phyloP scores from a whole-genome alignment of 2,797 vertebrate genomes.

The Pristis pectinata region DNA sequence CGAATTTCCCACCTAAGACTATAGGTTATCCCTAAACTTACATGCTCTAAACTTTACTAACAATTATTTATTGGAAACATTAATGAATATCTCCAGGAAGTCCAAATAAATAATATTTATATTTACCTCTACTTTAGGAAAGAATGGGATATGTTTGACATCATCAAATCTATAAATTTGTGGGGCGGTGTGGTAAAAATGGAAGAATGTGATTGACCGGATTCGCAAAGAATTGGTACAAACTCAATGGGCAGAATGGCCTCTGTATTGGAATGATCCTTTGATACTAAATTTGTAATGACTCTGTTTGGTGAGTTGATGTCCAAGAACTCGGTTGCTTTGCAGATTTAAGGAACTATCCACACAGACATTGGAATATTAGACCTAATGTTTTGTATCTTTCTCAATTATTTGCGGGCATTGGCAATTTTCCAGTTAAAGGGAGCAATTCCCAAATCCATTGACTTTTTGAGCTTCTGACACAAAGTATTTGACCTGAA shows the following conservation, averaged over 20 bases:
- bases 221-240: too few relatives aligned
- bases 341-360: not conserved
- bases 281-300: not conserved
- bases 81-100: not conserved
- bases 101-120: not conserved
- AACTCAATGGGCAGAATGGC: too few relatives aligned
- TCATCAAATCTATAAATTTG: not conserved
- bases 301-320: not conserved
- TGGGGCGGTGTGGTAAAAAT: too few relatives aligned
- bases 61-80: not conserved
- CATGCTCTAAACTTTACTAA: not conserved
- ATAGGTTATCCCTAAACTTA: not conserved
- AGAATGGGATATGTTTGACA: not conserved
- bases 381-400: not conserved
- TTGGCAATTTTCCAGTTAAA: not conserved
- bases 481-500: too few relatives aligned
- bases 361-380: not conserved
- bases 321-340: not conserved
- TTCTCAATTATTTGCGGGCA: not conserved
- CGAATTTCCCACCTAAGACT: not conserved
- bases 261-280: too few relatives aligned
- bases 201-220: too few relatives aligned
- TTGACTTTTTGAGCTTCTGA: not conserved
- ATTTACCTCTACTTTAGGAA: not conserved
- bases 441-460: not conserved